phyloP scores from a whole-genome alignment of 2,113 vertebrate species.

The Synchiropus splendidus region DNA sequence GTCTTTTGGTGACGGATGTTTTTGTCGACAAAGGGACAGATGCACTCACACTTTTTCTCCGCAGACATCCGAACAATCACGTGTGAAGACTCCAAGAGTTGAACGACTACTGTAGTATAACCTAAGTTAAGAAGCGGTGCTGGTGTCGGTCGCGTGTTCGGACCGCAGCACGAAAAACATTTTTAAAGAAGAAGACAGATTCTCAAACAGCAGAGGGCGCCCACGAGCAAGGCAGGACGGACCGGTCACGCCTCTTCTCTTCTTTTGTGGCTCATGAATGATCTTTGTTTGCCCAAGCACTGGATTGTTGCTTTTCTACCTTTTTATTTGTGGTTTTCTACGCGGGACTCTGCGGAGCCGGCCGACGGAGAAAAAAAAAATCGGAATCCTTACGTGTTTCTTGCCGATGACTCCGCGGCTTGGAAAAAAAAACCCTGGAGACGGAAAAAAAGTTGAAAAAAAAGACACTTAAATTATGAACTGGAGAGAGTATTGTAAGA shows the following conservation, averaged over 20 bases:
- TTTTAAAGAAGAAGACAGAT: slow-evolving; percentile 52
- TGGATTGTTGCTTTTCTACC: slow-evolving; percentile 77
- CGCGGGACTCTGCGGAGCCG: slow-evolving; percentile 86
- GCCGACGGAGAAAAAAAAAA: slow-evolving; percentile 73
- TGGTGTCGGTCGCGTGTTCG: slow-evolving; percentile 77
- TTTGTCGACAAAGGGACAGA: slow-evolving; percentile 33
- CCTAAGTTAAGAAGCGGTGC: slow-evolving; percentile 81
- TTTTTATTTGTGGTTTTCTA: slow-evolving; percentile 72
- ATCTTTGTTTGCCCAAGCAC: slow-evolving; percentile 89
- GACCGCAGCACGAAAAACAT: slow-evolving; percentile 75
- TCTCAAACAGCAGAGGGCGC: slow-evolving; percentile 70
- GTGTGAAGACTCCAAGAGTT: slow-evolving; percentile 97
- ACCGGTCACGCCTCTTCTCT: slow-evolving; percentile 76
- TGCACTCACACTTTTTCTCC: slow-evolving; percentile 22
- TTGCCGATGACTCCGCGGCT: slow-evolving; percentile 68
- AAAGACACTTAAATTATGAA: slow-evolving; percentile 64
- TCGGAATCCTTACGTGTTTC: slow-evolving; percentile 82
- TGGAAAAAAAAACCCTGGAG: slow-evolving; percentile 74
- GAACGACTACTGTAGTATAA: slow-evolving; percentile 98
- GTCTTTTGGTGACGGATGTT: slow-evolving; percentile 70
- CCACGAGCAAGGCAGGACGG: slow-evolving; percentile 72
- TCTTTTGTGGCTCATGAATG: slow-evolving; percentile 76
- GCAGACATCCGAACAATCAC: slow-evolving; percentile 35
- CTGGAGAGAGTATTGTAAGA: slow-evolving; percentile 98
- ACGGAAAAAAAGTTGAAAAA: slow-evolving; percentile 23